phyloP scores from a whole-genome alignment of 1,140 invertebrate genomes.

The Drosophila erecta region DNA sequence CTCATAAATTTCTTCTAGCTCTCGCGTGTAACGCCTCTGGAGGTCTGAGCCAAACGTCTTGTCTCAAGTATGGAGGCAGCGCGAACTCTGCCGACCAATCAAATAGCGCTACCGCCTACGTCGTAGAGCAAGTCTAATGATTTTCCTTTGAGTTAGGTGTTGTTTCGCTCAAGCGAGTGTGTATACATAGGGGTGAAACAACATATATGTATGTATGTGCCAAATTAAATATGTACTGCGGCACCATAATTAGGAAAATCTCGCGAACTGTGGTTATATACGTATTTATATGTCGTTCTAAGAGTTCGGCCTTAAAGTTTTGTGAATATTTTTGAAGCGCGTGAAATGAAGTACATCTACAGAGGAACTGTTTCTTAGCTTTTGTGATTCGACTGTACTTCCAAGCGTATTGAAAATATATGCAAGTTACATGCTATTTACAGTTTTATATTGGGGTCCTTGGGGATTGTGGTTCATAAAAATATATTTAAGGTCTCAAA shows the following conservation, averaged over 20 bases:
- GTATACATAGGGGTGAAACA: slow-evolving; percentile 20
- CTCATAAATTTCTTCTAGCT: slow-evolving; percentile 1
- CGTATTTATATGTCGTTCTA: background rate
- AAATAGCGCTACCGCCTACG: slow-evolving; percentile 43
- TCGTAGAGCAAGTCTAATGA: slow-evolving; percentile 14
- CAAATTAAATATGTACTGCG: slow-evolving; percentile 13
- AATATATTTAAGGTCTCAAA: no score
- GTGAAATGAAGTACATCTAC: background rate
- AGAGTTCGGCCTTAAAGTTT: background rate
- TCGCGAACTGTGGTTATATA: slow-evolving; percentile 35
- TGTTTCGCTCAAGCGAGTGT: slow-evolving; percentile 1
- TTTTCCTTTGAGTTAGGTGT: slow-evolving; percentile 21
- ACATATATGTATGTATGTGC: slow-evolving; percentile 3
- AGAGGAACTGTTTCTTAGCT: background rate
- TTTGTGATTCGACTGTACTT: slow-evolving; percentile 6
- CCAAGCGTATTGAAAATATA: background rate
- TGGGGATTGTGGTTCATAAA: no score
- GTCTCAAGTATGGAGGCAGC: slow-evolving; percentile 31
- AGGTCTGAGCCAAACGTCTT: slow-evolving; percentile 2
- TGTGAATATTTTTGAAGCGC: background rate
- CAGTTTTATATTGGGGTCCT: background rate
- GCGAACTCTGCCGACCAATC: slow-evolving; percentile 62
- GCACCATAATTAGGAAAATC: slow-evolving; percentile 46
- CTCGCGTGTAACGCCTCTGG: slow-evolving; percentile 1
- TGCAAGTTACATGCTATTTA: no score